Base-by-base conservation (phyloP, 1,140 invertebrate species). In the Araneus ventricosus region DNA sequence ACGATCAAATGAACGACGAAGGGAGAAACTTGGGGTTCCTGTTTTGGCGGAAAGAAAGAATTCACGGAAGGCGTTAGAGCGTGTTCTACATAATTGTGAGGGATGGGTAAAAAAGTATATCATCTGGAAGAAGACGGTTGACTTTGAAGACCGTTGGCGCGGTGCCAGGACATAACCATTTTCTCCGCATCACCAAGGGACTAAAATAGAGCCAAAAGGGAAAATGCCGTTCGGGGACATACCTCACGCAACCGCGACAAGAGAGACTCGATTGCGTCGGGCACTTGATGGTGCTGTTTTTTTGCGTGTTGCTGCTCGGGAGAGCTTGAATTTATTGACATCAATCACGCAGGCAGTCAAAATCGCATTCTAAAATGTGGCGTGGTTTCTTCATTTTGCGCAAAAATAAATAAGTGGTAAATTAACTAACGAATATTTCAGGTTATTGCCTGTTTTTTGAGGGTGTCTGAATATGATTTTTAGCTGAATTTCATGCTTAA, bases 171-270 rank as follows among this genome's bases (percentile, higher is more conserved):
- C 45, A 86, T 86, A 52, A 86, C 45, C 45, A 86, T 57, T 86
- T 86, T 86, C 84, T 57, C 84, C 84, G 84, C 84, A 57, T 86
- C 84, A 86, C 41, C 27, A 59, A 27, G 30, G 30, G 84, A 86
- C 84, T 27, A 86, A 86, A 86, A 86, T 86, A 86, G 84, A 86
- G 84, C 34, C 84, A n/a, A 41, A 84, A 86, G 52, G 84, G 70
- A 59, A 34, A 57, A 61, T 86, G 52, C 34, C 27, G 52, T 86
- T 22, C 39, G 45, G 45, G 39, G 80, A 84, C 70, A 75, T 75
- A 34, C 70, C 34, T 75, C 30, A 34, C 30, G 34, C 34, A 75
- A n/a, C 39, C 80, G 39, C 80, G 39, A 82, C 37, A 52, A 52
- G 80, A 84, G 80, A 84, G 39, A 27, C 24, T 45, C 80, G 80